phyloP scores from a whole-genome alignment of 2,888 invertebrate species.

The Steinernema hermaphroditum region DNA sequence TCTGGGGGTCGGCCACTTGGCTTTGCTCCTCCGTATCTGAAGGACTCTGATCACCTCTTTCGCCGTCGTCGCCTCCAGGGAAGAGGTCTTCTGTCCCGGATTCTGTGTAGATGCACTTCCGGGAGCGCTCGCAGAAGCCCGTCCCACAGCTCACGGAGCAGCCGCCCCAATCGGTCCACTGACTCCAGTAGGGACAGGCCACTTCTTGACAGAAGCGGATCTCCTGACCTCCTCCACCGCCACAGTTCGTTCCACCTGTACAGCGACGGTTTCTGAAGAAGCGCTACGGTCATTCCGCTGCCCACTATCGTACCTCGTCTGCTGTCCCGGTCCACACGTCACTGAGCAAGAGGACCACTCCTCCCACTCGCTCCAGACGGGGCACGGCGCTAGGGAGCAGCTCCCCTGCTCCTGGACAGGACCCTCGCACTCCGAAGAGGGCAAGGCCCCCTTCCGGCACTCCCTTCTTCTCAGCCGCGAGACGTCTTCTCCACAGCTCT shows the following conservation, averaged over 20 bases:
- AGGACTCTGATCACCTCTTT: neutral
- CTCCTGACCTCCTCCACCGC: conserved; percentile 45
- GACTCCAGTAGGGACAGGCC: conserved; percentile 45
- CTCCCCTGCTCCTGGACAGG: conserved; percentile 40
- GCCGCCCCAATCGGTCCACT: conserved; percentile 49
- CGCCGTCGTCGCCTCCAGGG: conserved; percentile 6
- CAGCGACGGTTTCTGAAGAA: conserved; percentile 40
- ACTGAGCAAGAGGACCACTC: conserved; percentile 41
- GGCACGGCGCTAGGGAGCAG: conserved; percentile 41
- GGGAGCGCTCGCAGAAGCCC: conserved; percentile 41
- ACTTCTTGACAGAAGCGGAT: conserved; percentile 46
- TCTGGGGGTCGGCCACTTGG: conserved; percentile 8
- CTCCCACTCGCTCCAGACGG: conserved; percentile 38
- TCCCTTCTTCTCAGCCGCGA: conserved; percentile 40
- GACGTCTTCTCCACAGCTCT: conserved; percentile 40
- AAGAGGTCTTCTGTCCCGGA: conserved; percentile 3
- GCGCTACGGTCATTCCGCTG: too few relatives aligned
- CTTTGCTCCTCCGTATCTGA: neutral
- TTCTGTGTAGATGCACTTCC: conserved; percentile 32
- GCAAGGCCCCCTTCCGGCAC: conserved; percentile 38
- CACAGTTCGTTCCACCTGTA: conserved; percentile 41
- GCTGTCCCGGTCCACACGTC: conserved; percentile 45
- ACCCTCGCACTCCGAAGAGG: conserved; percentile 38
- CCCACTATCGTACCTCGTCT: conserved; percentile 34
- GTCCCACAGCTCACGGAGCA: conserved; percentile 46